Evolutionary conservation across 2,113 vertebrate genomes (phyloP).

Genomic region (Ptilorrhoa leucosticta): DNA sequence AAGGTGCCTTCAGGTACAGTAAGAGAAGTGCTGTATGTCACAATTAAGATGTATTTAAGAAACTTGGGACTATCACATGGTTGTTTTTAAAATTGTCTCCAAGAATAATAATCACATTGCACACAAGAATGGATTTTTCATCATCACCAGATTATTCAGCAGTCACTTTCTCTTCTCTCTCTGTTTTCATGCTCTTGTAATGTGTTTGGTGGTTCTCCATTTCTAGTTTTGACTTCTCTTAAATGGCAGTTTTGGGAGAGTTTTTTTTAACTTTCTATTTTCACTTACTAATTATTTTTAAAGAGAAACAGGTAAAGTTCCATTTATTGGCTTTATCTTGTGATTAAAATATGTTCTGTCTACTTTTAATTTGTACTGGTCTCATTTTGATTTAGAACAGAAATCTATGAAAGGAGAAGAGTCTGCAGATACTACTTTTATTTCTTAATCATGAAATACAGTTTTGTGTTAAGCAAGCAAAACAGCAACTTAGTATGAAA

Average conservation of each 20-base stretch:
- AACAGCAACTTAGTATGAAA: not conserved
- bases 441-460: not conserved
- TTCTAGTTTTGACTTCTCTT: not conserved
- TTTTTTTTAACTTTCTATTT: not conserved
- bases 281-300: not conserved
- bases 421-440: not conserved
- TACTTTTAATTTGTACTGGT: not conserved
- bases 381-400: not conserved
- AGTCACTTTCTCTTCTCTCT: not conserved
- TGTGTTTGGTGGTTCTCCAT: not conserved
- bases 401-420: not conserved
- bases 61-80: not conserved
- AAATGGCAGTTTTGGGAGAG: not conserved
- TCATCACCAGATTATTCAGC: not conserved
- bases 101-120: not conserved
- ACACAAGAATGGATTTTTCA: not conserved
- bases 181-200: not conserved
- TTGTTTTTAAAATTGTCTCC: not conserved
- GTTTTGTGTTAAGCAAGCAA: not conserved
- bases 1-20: not conserved
- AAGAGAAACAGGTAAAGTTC: not conserved
- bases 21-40: not conserved
- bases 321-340: not conserved
- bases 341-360: not conserved
- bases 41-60: not conserved